These are phyloP conservation scores for Paramuricea clavata DNA, from an alignment of 92 coral and sea anemone genomes.

Conservation along the genomic window DNA sequence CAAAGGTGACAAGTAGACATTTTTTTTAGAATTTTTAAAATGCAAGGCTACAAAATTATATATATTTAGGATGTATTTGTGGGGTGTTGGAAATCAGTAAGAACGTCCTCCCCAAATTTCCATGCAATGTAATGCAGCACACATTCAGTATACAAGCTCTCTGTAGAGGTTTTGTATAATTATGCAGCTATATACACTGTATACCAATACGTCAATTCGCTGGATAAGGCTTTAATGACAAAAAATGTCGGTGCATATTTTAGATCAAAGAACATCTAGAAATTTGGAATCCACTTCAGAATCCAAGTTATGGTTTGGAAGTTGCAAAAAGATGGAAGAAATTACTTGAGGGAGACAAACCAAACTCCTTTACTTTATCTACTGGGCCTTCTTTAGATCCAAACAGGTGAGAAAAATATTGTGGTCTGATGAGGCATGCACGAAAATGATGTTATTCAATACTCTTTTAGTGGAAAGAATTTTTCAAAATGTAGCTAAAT, in stretches of 20 bases:
- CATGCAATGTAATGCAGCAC: too few relatives aligned
- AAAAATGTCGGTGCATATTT: neutral
- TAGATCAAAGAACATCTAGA: slow-evolving; percentile 79
- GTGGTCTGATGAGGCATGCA: too few relatives aligned
- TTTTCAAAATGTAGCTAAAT: too few relatives aligned
- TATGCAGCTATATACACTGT: neutral
- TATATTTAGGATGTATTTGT: too few relatives aligned
- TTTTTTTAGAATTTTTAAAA: neutral
- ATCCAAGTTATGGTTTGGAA: slow-evolving; percentile 83
- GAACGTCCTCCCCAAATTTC: too few relatives aligned
- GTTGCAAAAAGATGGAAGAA: slow-evolving; percentile 85
- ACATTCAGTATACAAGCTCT: too few relatives aligned
- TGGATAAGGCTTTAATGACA: neutral
- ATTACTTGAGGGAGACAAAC: slow-evolving; percentile 86
- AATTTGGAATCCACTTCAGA: slow-evolving; percentile 87
- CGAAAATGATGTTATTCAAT: too few relatives aligned
- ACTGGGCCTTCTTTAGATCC: slow-evolving; percentile 65
- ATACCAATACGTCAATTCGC: too few relatives aligned
- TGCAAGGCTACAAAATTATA: too few relatives aligned
- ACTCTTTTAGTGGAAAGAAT: too few relatives aligned
- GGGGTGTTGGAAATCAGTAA: too few relatives aligned
- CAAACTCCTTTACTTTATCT: slow-evolving; percentile 72
- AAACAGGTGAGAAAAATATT: slow-evolving; percentile 59
- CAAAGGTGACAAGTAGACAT: slow-evolving; percentile 68
- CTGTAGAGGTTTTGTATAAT: too few relatives aligned